These are phyloP conservation scores for Poeciliopsis retropinna DNA, from an alignment of 2,113 vertebrate genomes.

Conservation along the genomic window DNA sequence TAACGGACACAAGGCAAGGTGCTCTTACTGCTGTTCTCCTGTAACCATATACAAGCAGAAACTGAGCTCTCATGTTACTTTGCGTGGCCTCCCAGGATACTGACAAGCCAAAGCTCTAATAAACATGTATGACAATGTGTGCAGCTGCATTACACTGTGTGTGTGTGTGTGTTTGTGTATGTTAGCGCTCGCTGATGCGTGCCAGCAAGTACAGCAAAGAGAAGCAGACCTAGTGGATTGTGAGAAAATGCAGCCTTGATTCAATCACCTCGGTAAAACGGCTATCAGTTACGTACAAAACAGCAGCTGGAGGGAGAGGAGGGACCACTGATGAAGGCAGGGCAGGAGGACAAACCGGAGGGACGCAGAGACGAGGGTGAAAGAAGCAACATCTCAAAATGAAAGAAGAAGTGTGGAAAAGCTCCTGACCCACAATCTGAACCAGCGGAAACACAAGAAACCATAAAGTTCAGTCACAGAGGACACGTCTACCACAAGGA, in stretches of 20 bases:
- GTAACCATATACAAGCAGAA: constrained; percentile 60
- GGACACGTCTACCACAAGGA: background rate
- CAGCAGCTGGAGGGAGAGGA: constrained; percentile 5
- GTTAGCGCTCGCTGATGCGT: constrained; percentile 1
- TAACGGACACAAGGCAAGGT: constrained; percentile 56
- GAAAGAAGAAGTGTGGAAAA: background rate
- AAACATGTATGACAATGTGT: constrained; percentile 32
- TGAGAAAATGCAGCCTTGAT: constrained; percentile 66
- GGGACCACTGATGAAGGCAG: background rate
- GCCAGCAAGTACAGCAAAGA: constrained; percentile 10
- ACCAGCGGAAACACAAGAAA: constrained; percentile 51
- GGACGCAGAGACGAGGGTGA: constrained; percentile 1
- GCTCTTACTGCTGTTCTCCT: constrained; percentile 68
- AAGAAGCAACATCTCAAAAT: background rate
- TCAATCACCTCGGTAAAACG: constrained; percentile 66
- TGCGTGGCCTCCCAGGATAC: constrained; percentile 37
- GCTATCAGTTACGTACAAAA: constrained; percentile 64
- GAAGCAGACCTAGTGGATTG: constrained; percentile 21
- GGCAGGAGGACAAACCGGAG: background rate
- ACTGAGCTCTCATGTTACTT: constrained; percentile 55
- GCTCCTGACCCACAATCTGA: background rate
- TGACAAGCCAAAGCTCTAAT: constrained; percentile 42
- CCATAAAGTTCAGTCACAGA: constrained; percentile 35
- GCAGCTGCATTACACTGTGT: constrained; percentile 3
- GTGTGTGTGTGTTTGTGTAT: constrained; percentile 1